Evolutionary conservation across 2,797 vertebrate genomes (phyloP).

Genomic region (Pantherophis alleghaniensis): DNA sequence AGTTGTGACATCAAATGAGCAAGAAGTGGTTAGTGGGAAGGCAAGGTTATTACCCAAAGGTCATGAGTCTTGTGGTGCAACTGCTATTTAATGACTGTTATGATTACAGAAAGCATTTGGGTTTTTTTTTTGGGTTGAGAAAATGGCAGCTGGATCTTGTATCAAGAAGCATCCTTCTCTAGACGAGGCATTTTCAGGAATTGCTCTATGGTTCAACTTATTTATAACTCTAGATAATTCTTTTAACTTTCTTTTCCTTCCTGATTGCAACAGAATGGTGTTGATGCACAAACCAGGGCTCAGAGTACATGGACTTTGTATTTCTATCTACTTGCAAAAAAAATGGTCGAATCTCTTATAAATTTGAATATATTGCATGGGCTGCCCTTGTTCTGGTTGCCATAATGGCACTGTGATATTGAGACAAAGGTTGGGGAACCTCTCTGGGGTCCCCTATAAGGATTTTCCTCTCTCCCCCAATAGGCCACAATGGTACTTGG

Average conservation of each 20-base stretch:
- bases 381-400: neutral
- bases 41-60: neutral
- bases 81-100: neutral
- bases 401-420: neutral
- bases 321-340: neutral
- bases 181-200: neutral
- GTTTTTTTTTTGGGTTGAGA: neutral
- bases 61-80: neutral
- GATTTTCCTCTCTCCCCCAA: neutral
- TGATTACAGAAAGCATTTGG: neutral
- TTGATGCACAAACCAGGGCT: neutral
- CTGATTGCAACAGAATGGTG: neutral
- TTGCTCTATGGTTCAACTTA: no score
- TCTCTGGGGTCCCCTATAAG: neutral
- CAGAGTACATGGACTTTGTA: neutral
- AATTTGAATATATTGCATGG: neutral
- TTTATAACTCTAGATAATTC: neutral
- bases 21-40: conserved; percentile 14
- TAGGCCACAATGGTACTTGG: neutral
- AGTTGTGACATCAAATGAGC: conserved; percentile 18
- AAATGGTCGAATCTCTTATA: neutral
- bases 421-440: neutral
- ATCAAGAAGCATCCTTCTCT: neutral
- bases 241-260: neutral
- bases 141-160: neutral